phyloP scores from a whole-genome alignment of 2,888 invertebrate genomes.

The Ophion obscuratus region DNA sequence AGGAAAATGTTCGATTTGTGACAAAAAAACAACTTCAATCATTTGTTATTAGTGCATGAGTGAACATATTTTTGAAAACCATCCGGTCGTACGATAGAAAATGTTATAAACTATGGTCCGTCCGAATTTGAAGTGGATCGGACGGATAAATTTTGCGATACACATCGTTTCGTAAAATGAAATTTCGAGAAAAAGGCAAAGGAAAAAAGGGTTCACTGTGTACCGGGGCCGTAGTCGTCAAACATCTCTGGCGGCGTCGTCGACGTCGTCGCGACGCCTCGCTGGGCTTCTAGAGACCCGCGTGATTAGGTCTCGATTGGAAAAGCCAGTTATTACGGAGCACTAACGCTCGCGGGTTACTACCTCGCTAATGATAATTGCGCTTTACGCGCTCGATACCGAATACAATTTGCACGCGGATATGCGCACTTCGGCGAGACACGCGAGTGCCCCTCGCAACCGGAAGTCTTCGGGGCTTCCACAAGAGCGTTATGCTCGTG shows the following conservation, averaged over 20 bases:
- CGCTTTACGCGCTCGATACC: conserved; percentile 48
- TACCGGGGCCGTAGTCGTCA: background rate
- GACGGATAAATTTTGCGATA: too few relatives aligned
- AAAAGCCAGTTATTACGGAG: conserved; percentile 66
- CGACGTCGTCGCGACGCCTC: conserved; percentile 23
- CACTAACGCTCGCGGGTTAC: conserved; percentile 55
- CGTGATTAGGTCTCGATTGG: conserved; percentile 57
- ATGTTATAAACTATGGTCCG: too few relatives aligned
- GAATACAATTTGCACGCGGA: conserved; percentile 20
- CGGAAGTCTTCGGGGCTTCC: conserved; percentile 2
- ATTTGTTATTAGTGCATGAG: too few relatives aligned
- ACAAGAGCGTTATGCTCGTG: background rate
- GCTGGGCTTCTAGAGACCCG: conserved; percentile 31
- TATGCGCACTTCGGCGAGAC: background rate
- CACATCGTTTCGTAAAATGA: too few relatives aligned
- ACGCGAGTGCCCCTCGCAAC: background rate
- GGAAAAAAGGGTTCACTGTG: background rate
- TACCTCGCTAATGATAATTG: conserved; percentile 76
- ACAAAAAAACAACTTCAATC: too few relatives aligned
- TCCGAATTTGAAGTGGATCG: too few relatives aligned
- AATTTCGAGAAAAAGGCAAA: background rate
- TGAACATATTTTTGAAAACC: too few relatives aligned
- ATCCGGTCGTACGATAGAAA: too few relatives aligned
- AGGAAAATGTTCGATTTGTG: too few relatives aligned
- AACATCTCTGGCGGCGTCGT: background rate